Evolutionary conservation across 2,888 invertebrate species (phyloP).

Genomic region (Drosophila fulvimacula): DNA sequence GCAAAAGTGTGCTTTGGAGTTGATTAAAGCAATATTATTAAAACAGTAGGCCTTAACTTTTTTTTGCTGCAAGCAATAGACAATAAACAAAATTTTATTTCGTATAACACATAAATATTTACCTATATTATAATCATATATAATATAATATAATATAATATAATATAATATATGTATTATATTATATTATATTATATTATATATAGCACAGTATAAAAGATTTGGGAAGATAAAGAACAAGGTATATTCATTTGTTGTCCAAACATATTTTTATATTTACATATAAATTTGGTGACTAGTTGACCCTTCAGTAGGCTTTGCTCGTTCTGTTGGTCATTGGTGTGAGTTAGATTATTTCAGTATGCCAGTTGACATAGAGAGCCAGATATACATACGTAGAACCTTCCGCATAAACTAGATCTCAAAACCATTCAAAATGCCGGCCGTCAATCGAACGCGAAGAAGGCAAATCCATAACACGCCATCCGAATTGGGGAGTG

Average conservation of each 20-base stretch:
- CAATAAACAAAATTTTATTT: background rate
- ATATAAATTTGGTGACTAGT: background rate
- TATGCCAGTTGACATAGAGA: conserved; percentile 29
- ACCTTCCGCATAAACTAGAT: conserved; percentile 14
- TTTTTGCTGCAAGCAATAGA: background rate
- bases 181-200: background rate
- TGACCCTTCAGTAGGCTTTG: conserved; percentile 11
- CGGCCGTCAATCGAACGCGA: conserved; percentile 22
- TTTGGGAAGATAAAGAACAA: background rate
- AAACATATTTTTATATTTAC: background rate
- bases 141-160: background rate
- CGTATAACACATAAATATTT: background rate
- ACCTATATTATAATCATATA: background rate
- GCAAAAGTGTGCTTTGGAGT: background rate
- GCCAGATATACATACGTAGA: conserved; percentile 6
- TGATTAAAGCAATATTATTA: background rate
- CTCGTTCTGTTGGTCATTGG: background rate
- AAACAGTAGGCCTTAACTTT: background rate
- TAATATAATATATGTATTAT: background rate
- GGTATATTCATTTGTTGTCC: background rate
- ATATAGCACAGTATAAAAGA: background rate
- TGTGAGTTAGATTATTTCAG: conserved; percentile 9
- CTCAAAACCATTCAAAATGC: conserved; percentile 22
- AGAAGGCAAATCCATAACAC: conserved; percentile 19
- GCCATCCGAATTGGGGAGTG: conserved; percentile 66